Base-by-base conservation (phyloP, 2,797 vertebrate species). In the Muscicapa striata region DNA sequence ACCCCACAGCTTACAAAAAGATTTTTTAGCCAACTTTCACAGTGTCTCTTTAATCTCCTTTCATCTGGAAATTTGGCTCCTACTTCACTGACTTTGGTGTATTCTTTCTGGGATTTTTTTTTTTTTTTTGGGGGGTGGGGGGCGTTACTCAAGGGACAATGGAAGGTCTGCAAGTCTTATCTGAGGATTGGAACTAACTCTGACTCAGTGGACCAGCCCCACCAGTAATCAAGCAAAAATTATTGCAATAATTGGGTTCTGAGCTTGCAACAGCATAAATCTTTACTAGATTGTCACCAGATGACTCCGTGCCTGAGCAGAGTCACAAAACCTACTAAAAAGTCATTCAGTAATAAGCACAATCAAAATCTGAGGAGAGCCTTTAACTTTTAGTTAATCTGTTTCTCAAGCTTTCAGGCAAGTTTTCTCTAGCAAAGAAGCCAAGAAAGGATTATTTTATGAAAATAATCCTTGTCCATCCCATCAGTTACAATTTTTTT, bases 151-250 rank as follows among this genome's bases (percentile, higher is more conserved):
- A 46, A 46, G 45, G 45, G 45, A 46, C 21, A 11, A 46, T 46
- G 21, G 46, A 22, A 23, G 46, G 46, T 46, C 22, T 46, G 22
- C 7, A 8, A 46, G 46, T 46, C 46, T 23, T 46, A 23, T 46
- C 46, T 46, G 46, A 46, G 46, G 22, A 46, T 13, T 46, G 22
- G 41, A 75, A 34, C 27, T 34, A 15, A 26, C 30, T 57, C n/a
- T 51, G 55, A 55, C 8, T 75, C 41, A 6, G 20, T 68, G 57
- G 30, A 59, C 18, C 24, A 46, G 13, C 7, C 38, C 46, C 29
- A 46, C 10, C 10, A 66, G 36, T 27, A 76, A 83, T 6, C 0
- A 0, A 64, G 14, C 2, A 68, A 58, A 73, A 64, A 15, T 13
- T 0, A 27, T 67, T 34, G 14, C 29, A 58, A 1, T 49, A 75